phyloP scores from a whole-genome alignment of 2,888 invertebrate genomes.

The Eugnorisma glareosa region DNA sequence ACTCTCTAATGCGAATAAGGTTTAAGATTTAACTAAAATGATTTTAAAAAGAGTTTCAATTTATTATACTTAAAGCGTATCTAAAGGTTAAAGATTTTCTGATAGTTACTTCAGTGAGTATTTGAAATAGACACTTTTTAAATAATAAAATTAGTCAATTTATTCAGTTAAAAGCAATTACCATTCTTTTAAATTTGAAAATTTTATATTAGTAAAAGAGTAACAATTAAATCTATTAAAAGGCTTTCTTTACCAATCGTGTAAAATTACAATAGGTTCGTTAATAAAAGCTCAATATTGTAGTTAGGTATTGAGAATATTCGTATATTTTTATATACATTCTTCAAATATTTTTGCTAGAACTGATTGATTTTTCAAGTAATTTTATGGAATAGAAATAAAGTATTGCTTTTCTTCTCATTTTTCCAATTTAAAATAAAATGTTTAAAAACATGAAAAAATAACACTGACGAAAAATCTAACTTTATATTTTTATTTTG shows the following conservation, averaged over 20 bases:
- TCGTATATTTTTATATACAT: neutral
- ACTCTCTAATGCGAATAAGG: neutral
- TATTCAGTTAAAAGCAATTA: neutral
- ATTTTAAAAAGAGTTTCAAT: neutral
- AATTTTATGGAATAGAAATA: neutral
- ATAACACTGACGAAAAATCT: neutral
- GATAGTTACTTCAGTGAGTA: too few species aligned
- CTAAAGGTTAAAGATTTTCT: too few species aligned
- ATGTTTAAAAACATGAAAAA: neutral
- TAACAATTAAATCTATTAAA: neutral
- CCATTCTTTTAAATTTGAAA: neutral
- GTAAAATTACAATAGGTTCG: neutral
- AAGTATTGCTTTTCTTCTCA: neutral
- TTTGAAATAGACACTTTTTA: neutral
- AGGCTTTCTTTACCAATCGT: slow-evolving; percentile 1
- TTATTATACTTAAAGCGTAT: too few species aligned
- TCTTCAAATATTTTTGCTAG: too few species aligned
- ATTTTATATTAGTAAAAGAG: neutral
- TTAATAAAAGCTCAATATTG: neutral
- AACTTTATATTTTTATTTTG: neutral
- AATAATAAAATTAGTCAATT: too few species aligned
- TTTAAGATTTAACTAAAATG: neutral
- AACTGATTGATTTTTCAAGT: neutral
- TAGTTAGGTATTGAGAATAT: neutral
- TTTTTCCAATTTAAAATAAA: neutral